Conservation (phyloP, 1,140 invertebrate genomes). For the Cardiocondyla obscurior region DNA sequence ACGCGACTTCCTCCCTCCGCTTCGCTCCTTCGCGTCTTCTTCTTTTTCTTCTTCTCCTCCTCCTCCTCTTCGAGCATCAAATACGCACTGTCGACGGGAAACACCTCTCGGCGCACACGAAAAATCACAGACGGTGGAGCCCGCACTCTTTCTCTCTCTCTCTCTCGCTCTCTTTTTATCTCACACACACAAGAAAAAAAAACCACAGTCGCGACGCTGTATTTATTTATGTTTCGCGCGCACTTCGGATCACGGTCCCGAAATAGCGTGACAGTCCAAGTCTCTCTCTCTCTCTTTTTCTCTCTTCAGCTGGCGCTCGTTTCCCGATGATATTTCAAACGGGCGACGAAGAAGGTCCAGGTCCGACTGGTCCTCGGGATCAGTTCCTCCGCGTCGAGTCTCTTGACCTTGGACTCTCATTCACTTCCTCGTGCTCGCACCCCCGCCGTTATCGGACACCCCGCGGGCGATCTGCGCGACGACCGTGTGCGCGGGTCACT, state of each 20-base stretch:
- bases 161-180: not conserved
- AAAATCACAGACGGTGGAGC: constrained; percentile 48
- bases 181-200: not conserved
- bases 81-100: constrained; percentile 49
- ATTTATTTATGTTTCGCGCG: constrained; percentile 66
- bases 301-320: not conserved
- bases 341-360: not conserved
- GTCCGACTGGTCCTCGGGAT: constrained; percentile 33
- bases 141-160: not conserved
- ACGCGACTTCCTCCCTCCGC: constrained; percentile 8
- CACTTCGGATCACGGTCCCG: constrained; percentile 68
- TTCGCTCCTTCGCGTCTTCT: not conserved
- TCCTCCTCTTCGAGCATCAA: constrained; percentile 3
- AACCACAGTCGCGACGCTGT: constrained; percentile 51
- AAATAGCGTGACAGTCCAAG: constrained; percentile 65
- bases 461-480: constrained; percentile 17
- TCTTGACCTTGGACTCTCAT: constrained; percentile 70
- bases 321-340: constrained; percentile 41
- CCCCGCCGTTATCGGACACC: not conserved
- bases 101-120: constrained; percentile 39
- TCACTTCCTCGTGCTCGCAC: constrained; percentile 43
- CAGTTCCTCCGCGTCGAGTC: constrained; percentile 37
- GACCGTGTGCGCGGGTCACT: constrained; percentile 1
- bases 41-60: not conserved
- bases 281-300: not conserved